phyloP scores from a whole-genome alignment of 2,797 vertebrate genomes.

The Moxostoma hubbsi region DNA sequence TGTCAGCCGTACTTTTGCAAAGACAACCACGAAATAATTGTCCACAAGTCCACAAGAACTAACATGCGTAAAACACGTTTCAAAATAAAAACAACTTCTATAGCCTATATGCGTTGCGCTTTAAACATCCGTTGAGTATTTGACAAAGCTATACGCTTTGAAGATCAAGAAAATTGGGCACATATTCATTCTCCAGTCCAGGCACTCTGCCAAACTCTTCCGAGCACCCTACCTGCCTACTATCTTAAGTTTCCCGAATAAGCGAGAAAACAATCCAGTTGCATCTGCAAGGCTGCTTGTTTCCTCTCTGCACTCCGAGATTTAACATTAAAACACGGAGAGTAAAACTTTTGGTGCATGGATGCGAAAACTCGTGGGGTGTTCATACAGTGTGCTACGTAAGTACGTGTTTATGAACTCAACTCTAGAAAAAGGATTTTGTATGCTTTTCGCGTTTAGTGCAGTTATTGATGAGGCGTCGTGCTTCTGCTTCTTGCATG shows the following conservation, averaged over 20 bases:
- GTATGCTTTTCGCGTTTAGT: constrained; percentile 20
- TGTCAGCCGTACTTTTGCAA: neutral
- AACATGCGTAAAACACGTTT: neutral
- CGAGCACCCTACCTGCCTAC: constrained; percentile 83
- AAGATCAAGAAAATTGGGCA: constrained; percentile 72
- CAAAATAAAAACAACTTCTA: constrained; percentile 12
- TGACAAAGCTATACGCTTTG: constrained; percentile 45
- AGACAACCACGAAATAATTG: neutral
- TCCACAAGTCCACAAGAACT: neutral
- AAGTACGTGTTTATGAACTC: constrained; percentile 61
- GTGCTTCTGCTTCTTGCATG: neutral
- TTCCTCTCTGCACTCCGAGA: constrained; percentile 75
- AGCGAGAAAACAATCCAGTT: constrained; percentile 75
- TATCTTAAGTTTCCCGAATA: constrained; percentile 79
- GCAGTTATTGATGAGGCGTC: constrained; percentile 23
- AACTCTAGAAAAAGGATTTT: constrained; percentile 44
- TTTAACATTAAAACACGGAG: constrained; percentile 71
- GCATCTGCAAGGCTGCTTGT: constrained; percentile 70
- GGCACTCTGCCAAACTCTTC: constrained; percentile 84
- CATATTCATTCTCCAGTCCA: constrained; percentile 72
- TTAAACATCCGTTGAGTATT: constrained; percentile 35
- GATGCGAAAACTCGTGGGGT: constrained; percentile 50
- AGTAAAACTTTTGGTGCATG: constrained; percentile 60
- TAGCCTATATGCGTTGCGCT: constrained; percentile 8
- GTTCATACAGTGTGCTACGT: constrained; percentile 66